Percentiles rank a stretch among this genome's conserved stretches.
phyloP scores from a whole-genome alignment of 2,888 invertebrate species.

The Eilema depressum region DNA sequence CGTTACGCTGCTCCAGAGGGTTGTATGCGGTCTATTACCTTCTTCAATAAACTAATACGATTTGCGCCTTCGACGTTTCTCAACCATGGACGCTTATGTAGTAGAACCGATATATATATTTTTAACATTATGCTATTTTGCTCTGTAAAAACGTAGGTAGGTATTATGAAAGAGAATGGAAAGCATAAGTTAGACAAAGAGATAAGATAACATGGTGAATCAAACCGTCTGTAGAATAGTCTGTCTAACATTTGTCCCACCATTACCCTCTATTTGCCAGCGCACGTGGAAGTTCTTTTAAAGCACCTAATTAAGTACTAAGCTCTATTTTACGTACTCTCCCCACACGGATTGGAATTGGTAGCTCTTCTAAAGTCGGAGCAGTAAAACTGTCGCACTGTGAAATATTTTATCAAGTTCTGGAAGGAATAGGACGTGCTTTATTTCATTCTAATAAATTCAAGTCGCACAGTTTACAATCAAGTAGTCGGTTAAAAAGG shows the following conservation, averaged over 20 bases:
- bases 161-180: no score
- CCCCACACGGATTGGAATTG: constrained; percentile 15
- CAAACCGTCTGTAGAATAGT: background rate
- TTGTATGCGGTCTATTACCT: background rate
- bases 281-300: constrained; percentile 3
- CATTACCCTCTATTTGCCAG: constrained; percentile 3
- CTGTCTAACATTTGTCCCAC: background rate
- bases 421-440: constrained; percentile 16
- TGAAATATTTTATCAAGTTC: constrained; percentile 23
- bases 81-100: background rate
- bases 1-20: background rate
- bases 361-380: constrained; percentile 18
- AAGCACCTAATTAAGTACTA: constrained; percentile 21
- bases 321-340: constrained; percentile 14
- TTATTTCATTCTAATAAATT: constrained; percentile 20
- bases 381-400: constrained; percentile 24
- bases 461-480: background rate
- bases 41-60: background rate
- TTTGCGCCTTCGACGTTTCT: background rate
- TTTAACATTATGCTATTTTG: no score
- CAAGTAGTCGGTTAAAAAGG: no score
- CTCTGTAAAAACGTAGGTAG: no score
- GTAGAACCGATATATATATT: background rate
- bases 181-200: no score
- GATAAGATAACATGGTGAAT: background rate